Percentiles rank a stretch among this genome's conserved stretches.
Conservation (phyloP, 2,888 invertebrate genomes). For the Drosophila fulvimacula region DNA sequence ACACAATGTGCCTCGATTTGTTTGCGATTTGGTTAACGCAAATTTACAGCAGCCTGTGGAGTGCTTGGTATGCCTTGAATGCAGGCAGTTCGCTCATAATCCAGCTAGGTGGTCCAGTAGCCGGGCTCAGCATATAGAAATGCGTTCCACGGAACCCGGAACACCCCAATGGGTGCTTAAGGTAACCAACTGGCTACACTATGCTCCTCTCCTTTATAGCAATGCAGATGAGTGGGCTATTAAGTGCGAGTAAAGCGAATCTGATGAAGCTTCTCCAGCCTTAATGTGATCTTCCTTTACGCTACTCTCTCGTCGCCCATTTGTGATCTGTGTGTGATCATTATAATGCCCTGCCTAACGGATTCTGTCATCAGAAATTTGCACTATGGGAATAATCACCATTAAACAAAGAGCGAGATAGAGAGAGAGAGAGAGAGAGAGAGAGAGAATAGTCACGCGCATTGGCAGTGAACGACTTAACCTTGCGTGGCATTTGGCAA, state of each 20-base stretch:
- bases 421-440: slow-evolving; percentile 2
- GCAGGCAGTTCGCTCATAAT: slow-evolving; percentile 25
- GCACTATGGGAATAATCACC: slow-evolving; percentile 68
- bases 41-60: slow-evolving; percentile 60
- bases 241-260: slow-evolving; percentile 33
- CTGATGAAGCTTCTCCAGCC: slow-evolving; percentile 29
- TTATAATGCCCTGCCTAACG: slow-evolving; percentile 44
- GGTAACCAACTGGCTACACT: slow-evolving; percentile 10
- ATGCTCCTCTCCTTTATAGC: not conserved
- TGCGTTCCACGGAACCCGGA: too few relatives aligned
- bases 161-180: slow-evolving; percentile 19
- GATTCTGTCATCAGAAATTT: slow-evolving; percentile 33
- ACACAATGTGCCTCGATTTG: slow-evolving; percentile 70
- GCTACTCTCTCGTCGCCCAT: slow-evolving; percentile 33
- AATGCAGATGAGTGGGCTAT: slow-evolving; percentile 45
- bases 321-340: slow-evolving; percentile 56
- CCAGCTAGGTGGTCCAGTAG: slow-evolving; percentile 58
- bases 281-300: slow-evolving; percentile 15
- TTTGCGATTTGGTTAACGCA: slow-evolving; percentile 72
- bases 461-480: slow-evolving; percentile 56
- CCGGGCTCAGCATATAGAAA: slow-evolving; percentile 16
- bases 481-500: slow-evolving; percentile 59
- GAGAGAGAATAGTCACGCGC: slow-evolving; percentile 46
- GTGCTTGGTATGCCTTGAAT: slow-evolving; percentile 34
- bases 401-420: slow-evolving; percentile 41